Evolutionary conservation across 2,888 invertebrate genomes (phyloP), one percentile per base, ranked within the genome.

Genomic region (Epirrhoe tristata): DNA sequence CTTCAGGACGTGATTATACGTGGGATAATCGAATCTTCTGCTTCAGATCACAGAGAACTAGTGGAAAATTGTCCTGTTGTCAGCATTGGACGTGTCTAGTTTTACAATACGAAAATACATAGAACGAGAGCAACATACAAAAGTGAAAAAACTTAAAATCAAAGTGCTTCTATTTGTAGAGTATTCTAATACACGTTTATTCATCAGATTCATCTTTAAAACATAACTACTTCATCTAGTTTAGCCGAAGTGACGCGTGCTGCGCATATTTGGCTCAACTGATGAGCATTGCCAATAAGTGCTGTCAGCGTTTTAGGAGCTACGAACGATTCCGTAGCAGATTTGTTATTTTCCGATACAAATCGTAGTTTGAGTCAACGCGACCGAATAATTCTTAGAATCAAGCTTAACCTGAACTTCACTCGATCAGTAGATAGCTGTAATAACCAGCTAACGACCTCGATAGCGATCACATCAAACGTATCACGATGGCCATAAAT

Each of bases 401-500:
- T 16, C 48, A 48, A 48, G 48, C 48, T 48, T 16, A 46, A 4
- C 16, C 12, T 12, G 12, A 8, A 16, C 48, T 16, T 48, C 14
- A 46, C 46, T 7, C 48, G 48, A 60, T 60, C 17, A 57, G 55
- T 66, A 65, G 64, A 65, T 72, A 67, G 50, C 14, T 62, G 67
- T 75, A 74, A 75, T 75, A 67, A 72, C 67, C 67, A 32, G 24
- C 67, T 74, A 74, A 74, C 69, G 70, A 70, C 68, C 63, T 31
- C 59, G 79, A 80, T 78, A 72, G 73, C 74, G 46, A 81, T 81
- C 80, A 74, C 70, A 59, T 67, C 72, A 59, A 64, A 67, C 65
- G 70, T 76, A 80, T 78, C 78, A 70, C 72, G 78, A 81, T 78
- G 71, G 71, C 76, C 69, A 74, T 76, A 79, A 85, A 83, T 80